phyloP scores from a whole-genome alignment of 1,140 invertebrate genomes.

The Meloidogyne floridensis region DNA sequence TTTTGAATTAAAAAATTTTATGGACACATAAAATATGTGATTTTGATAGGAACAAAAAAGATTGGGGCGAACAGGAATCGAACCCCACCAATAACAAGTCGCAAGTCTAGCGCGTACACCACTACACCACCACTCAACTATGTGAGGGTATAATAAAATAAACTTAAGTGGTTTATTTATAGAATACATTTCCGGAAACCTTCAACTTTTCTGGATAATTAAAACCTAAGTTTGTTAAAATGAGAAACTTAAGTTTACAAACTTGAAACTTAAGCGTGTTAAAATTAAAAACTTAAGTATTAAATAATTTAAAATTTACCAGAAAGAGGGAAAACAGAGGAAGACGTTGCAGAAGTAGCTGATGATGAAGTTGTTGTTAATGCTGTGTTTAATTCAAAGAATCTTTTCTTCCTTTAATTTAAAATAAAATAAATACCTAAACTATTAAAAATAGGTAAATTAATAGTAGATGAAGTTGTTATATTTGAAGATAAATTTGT shows the following conservation, averaged over 20 bases:
- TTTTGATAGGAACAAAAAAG: neutral
- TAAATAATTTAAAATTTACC: neutral
- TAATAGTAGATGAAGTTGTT: neutral
- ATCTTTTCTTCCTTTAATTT: neutral
- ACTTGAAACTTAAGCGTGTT: no score
- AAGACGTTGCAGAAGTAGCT: neutral
- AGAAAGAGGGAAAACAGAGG: constrained; percentile 11
- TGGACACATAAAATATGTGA: no score
- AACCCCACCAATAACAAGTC: neutral
- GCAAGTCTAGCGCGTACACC: neutral
- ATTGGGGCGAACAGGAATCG: neutral
- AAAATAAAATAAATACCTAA: neutral
- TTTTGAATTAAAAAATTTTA: no score
- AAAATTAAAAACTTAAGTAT: no score
- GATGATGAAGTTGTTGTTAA: neutral
- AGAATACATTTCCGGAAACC: no score
- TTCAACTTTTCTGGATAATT: no score
- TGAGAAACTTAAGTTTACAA: no score
- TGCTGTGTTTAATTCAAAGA: neutral
- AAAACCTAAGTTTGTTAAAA: no score
- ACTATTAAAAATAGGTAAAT: constrained; percentile 1
- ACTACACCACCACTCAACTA: neutral
- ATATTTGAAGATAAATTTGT: constrained; percentile 4
- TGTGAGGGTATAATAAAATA: no score
- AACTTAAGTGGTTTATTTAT: no score